Base-by-base conservation (phyloP, 2,113 vertebrate genomes). In the Phalacrocorax carbo region DNA sequence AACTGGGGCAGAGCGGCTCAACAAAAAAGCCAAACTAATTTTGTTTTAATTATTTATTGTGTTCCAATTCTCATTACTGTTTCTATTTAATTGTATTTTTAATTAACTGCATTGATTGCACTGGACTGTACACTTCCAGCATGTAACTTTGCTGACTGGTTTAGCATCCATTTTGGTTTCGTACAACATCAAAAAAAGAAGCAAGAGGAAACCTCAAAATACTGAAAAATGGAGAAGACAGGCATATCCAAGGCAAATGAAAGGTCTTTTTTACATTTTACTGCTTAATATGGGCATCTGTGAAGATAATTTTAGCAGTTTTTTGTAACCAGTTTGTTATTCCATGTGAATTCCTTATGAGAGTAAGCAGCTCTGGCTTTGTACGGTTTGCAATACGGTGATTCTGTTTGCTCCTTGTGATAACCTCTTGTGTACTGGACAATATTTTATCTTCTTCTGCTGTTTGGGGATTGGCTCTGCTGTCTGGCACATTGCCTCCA, bases 61-160 rank as follows among this genome's bases (percentile, higher is more conserved):
- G 91, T 88, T 94, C 75, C 76, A 93, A 17, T 80, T 95, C 95
- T 94, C 94, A 70, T 91, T 73, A 82, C 86, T 80, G 70, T 46
- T 90, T 94, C 93, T 77, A 44, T 46, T 91, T 97, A 95, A 97
- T 85, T 93, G 86, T 90, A 93, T 95, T 96, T 97, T 97, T 96
- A 96, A 97, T 97, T 97, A 96, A 95, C 81, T 91, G 38, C 75
- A 96, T 95, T 89, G 89, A 96, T 94, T 95, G 18, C 58, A 85
- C 40, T 55, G 79, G 75, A 61, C 87, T 77, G 75, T 77, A 58
- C 51, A 11, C 42, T 85, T 87, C 51, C 23, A 55, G 86, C 89
- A 27, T 8, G 11, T 29, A 88, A 90, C 62, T 90, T 79, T 85
- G 38, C 36, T 84, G 83, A 26, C 70, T 77, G 70, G 23, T 54